phyloP scores from a whole-genome alignment of 2,113 vertebrate species.

The Vicugna pacos region DNA sequence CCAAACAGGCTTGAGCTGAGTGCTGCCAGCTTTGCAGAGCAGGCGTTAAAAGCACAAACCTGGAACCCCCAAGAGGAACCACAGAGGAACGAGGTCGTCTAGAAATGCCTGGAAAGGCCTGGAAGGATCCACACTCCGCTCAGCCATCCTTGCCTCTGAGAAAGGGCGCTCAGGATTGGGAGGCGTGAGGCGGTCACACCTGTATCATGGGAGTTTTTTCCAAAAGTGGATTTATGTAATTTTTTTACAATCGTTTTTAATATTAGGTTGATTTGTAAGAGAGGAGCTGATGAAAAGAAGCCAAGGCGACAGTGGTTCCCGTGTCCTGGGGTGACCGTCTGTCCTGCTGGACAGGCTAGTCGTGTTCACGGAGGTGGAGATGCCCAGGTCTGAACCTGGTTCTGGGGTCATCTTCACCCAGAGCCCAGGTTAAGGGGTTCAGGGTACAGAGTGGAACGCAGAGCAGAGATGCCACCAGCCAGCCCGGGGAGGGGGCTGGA shows the following conservation, averaged over 20 bases:
- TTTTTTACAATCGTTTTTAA: not conserved
- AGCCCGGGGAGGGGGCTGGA: rapidly evolving
- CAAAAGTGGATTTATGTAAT: not conserved
- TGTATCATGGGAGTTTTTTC: not conserved
- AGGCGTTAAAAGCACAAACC: not conserved
- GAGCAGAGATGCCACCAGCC: not conserved
- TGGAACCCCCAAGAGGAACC: too few species aligned
- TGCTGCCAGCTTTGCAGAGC: not conserved
- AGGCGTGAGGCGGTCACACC: not conserved
- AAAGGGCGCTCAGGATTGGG: not conserved
- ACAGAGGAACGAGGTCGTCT: not conserved
- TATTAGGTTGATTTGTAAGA: not conserved
- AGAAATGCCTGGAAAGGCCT: not conserved
- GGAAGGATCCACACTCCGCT: not conserved
- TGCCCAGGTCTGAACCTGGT: too few species aligned
- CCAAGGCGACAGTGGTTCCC: not conserved
- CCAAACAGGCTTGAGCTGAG: not conserved
- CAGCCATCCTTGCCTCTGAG: not conserved
- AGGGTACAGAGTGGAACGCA: rapidly evolving
- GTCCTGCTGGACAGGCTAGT: rapidly evolving
- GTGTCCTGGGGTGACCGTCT: rapidly evolving
- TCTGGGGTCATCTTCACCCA: too few species aligned
- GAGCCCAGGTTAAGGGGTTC: not conserved
- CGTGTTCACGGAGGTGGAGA: not conserved
- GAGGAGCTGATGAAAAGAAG: not conserved